A percentile compares a stretch with the other conserved stretches of the same genome.
Conservation (phyloP, 1,140 invertebrate species). For the Limonius californicus region DNA sequence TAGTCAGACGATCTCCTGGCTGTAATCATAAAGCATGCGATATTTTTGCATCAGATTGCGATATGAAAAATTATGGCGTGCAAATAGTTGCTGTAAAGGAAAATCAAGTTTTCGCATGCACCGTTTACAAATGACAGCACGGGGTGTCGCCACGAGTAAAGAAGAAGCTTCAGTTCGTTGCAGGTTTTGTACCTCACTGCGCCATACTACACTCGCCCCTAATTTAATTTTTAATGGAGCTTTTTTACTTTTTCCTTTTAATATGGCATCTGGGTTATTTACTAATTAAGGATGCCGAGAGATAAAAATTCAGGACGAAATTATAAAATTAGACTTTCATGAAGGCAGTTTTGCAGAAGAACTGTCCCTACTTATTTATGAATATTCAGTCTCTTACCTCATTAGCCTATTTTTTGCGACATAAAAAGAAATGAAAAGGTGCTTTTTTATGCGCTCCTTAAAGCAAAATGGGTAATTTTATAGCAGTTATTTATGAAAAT, state of each 20-base stretch:
- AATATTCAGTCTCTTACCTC: not conserved
- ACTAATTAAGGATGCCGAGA: not conserved
- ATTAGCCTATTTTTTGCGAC: not conserved
- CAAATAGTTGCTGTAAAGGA: too few species aligned
- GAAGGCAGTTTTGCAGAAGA: not conserved
- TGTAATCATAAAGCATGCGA: too few species aligned
- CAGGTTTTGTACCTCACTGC: too few species aligned
- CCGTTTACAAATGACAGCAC: too few species aligned
- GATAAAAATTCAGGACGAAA: not conserved
- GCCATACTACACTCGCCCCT: not conserved
- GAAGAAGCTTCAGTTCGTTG: too few species aligned
- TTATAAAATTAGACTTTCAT: slow-evolving; percentile 1
- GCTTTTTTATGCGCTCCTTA: not conserved
- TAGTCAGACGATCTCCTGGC: too few species aligned
- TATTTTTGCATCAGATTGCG: too few species aligned
- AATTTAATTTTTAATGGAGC: not conserved
- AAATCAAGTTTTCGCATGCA: too few species aligned
- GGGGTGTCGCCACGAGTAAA: too few species aligned
- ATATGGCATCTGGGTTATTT: not conserved
- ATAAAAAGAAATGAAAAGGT: slow-evolving; percentile 1
- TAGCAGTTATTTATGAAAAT: not conserved
- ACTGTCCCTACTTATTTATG: not conserved
- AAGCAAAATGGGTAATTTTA: not conserved
- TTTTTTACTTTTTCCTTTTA: not conserved
- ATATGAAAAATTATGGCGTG: too few species aligned